These are phyloP conservation scores for Seira sanloemensis DNA, from an alignment of 2,888 invertebrate species.

Conservation along the genomic window DNA sequence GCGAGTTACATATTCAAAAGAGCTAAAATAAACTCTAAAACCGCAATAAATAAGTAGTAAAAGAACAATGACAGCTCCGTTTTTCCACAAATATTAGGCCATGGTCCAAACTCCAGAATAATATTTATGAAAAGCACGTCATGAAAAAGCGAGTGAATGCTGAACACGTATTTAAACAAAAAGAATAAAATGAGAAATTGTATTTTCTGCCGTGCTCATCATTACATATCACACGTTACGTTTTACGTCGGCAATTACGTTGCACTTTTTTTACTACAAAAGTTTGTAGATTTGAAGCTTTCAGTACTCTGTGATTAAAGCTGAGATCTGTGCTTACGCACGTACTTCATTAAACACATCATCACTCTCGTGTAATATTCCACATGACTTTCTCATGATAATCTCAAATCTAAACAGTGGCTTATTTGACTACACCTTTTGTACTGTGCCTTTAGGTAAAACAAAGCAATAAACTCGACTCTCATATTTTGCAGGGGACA, in stretches of 20 bases:
- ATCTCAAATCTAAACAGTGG: conserved; percentile 15
- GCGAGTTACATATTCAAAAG: too few relatives aligned
- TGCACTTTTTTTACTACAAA: conserved; percentile 7
- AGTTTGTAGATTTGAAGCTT: too few relatives aligned
- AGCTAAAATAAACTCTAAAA: background rate
- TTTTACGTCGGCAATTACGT: conserved; percentile 10
- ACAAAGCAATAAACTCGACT: background rate
- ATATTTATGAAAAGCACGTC: conserved; percentile 2
- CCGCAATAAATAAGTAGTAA: background rate
- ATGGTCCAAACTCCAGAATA: background rate
- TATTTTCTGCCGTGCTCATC: background rate
- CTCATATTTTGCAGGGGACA: background rate
- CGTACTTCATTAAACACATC: conserved; percentile 33
- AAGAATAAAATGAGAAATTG: background rate
- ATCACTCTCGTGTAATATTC: conserved; percentile 15
- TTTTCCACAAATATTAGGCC: background rate
- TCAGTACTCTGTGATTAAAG: background rate
- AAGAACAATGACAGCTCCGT: background rate
- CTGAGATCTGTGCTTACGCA: conserved; percentile 38
- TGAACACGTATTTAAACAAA: background rate
- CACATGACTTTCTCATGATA: background rate
- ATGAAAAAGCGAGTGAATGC: background rate
- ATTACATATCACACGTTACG: background rate
- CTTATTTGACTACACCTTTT: background rate
- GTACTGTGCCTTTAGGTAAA: background rate